These are phyloP conservation scores for Callyntrura sp. DNA, from an alignment of 2,888 invertebrate genomes.

Conservation along the genomic window DNA sequence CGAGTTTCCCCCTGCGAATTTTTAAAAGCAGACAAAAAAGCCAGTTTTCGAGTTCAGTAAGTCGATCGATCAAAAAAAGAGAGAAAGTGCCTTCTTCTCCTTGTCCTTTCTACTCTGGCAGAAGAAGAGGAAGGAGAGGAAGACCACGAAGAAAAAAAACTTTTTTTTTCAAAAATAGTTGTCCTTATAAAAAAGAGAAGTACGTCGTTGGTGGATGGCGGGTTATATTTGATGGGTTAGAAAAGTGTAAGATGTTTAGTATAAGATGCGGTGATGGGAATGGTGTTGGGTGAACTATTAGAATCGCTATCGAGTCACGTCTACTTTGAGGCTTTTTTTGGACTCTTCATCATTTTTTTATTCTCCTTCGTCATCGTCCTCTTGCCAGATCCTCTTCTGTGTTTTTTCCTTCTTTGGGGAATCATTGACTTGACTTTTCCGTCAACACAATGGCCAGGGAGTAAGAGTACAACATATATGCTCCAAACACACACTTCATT, in stretches of 20 bases:
- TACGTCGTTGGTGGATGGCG: not conserved
- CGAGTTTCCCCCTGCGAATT: constrained; percentile 80
- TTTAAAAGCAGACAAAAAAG: constrained; percentile 68
- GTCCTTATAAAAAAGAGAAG: constrained; percentile 14
- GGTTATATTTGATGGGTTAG: not conserved
- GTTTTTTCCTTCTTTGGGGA: constrained; percentile 70
- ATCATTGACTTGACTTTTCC: constrained; percentile 76
- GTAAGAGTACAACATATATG: constrained; percentile 13
- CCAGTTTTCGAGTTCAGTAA: constrained; percentile 79
- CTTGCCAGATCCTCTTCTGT: not conserved
- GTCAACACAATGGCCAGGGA: constrained; percentile 65
- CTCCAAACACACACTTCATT: constrained; percentile 36
- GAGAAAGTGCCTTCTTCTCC: constrained; percentile 38
- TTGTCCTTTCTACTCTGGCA: not conserved
- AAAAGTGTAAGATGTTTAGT: constrained; percentile 13
- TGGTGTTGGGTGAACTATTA: constrained; percentile 58
- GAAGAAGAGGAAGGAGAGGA: constrained; percentile 15
- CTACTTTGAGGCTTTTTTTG: constrained; percentile 68
- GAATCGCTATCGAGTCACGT: constrained; percentile 71
- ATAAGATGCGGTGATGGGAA: constrained; percentile 17
- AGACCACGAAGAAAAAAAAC: constrained; percentile 29
- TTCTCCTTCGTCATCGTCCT: constrained; percentile 26
- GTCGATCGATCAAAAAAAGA: constrained; percentile 79
- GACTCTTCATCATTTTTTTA: constrained; percentile 55
- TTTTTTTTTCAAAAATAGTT: constrained; percentile 30